A percentile compares a stretch with the other conserved stretches of the same genome.
These are phyloP conservation scores for Aromia moschata DNA, from an alignment of 2,888 invertebrate genomes.

Conservation along the genomic window DNA sequence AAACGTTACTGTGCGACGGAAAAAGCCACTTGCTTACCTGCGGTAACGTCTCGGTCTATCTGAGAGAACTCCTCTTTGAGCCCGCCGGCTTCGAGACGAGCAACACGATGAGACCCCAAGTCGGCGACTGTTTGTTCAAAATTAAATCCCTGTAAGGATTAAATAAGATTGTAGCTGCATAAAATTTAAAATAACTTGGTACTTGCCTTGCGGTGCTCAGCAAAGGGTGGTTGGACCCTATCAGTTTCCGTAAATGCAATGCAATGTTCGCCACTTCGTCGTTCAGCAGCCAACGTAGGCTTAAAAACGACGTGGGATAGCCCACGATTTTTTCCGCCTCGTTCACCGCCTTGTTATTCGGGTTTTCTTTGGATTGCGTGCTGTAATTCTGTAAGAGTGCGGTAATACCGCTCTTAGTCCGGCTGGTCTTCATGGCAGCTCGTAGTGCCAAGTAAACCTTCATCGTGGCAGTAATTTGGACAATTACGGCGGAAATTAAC, in stretches of 20 bases:
- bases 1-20: no score
- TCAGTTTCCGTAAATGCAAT: slow-evolving; percentile 86
- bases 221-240: slow-evolving; percentile 93
- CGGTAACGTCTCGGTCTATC: slow-evolving; percentile 83
- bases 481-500: not conserved
- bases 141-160: slow-evolving; percentile 48
- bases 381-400: slow-evolving; percentile 23
- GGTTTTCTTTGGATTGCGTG: slow-evolving; percentile 36
- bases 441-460: not conserved
- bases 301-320: slow-evolving; percentile 93
- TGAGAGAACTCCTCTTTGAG: slow-evolving; percentile 78
- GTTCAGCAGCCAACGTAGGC: slow-evolving; percentile 90
- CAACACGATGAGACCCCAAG: slow-evolving; percentile 90
- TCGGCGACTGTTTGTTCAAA: slow-evolving; percentile 81
- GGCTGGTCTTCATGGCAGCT: not conserved
- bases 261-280: slow-evolving; percentile 96
- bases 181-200: not conserved
- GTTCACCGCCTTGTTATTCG: slow-evolving; percentile 65
- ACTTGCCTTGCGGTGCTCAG: slow-evolving; percentile 89
- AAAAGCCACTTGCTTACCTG: slow-evolving; percentile 69
- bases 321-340: slow-evolving; percentile 97
- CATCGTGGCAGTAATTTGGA: slow-evolving; percentile 3
- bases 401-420: slow-evolving; percentile 1
- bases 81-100: slow-evolving; percentile 89
- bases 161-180: not conserved